Evolutionary conservation across 1,140 invertebrate species (phyloP).

Genomic region (Plectrocnemia conspersa): DNA sequence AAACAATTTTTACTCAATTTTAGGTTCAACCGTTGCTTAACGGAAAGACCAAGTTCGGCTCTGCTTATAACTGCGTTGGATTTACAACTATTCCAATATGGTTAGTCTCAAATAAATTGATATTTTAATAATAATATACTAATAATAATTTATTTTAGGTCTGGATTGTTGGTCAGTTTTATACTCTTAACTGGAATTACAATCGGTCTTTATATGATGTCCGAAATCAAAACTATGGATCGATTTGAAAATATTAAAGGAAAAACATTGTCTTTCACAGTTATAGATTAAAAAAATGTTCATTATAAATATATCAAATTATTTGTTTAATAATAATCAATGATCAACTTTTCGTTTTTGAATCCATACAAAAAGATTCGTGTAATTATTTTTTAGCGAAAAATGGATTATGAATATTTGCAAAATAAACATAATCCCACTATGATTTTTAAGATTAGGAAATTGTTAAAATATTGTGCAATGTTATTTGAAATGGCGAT

Average conservation of each 20-base stretch:
- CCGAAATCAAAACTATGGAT: constrained; percentile 96
- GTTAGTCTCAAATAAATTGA: constrained; percentile 42
- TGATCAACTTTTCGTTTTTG: no score
- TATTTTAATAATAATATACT: constrained; percentile 2
- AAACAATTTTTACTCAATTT: constrained; percentile 23
- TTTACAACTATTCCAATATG: constrained; percentile 89
- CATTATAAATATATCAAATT: not conserved
- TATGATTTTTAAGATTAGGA: no score
- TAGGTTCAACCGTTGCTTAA: constrained; percentile 55
- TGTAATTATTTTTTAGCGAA: no score
- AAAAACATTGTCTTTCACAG: constrained; percentile 82
- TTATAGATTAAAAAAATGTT: constrained; percentile 57
- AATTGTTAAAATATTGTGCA: no score
- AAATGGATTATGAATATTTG: no score
- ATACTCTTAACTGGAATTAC: constrained; percentile 74
- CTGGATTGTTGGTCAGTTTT: constrained; percentile 77
- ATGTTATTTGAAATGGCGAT: no score
- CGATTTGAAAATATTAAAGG: constrained; percentile 96
- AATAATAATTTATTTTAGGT: constrained; percentile 38
- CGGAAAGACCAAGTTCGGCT: constrained; percentile 54
- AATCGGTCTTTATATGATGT: constrained; percentile 81
- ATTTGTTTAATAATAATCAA: not conserved
- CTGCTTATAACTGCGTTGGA: constrained; percentile 80
- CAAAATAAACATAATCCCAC: no score
- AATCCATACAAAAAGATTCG: no score